These are phyloP conservation scores for Nesidiocoris tenuis DNA, from an alignment of 2,888 invertebrate genomes.

Conservation along the genomic window DNA sequence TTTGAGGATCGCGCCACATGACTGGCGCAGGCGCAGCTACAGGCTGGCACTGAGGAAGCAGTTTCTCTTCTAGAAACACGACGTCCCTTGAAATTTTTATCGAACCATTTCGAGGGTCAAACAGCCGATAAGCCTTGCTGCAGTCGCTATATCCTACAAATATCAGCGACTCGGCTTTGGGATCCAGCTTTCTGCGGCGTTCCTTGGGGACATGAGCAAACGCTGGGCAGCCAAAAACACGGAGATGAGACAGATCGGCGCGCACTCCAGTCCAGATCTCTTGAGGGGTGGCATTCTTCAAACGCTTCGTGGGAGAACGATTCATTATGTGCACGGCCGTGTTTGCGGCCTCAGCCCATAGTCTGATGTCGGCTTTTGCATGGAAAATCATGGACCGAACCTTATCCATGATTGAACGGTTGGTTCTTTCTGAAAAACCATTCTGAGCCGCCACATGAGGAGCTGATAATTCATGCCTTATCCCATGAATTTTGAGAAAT, in stretches of 20 bases:
- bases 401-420: conserved; percentile 47
- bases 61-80: no score
- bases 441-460: conserved; percentile 41
- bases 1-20: no score
- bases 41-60: no score
- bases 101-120: background rate
- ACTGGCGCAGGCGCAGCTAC: no score
- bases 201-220: conserved; percentile 8
- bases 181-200: conserved; percentile 9
- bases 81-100: no score
- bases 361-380: conserved; percentile 48
- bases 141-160: conserved; percentile 17
- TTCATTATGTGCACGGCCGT: conserved; percentile 53
- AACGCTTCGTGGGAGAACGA: conserved; percentile 37
- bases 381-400: conserved; percentile 51
- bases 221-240: conserved; percentile 45
- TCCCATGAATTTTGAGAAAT: conserved; percentile 47
- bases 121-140: conserved; percentile 7
- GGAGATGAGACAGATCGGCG: conserved; percentile 26
- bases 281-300: conserved; percentile 26
- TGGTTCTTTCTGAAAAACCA: conserved; percentile 40
- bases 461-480: conserved; percentile 36
- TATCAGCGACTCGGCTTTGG: background rate
- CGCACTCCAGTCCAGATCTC: conserved; percentile 20
- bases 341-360: conserved; percentile 52